Conservation (phyloP, 1,140 invertebrate species). For the Drosophila fuyamai region DNA sequence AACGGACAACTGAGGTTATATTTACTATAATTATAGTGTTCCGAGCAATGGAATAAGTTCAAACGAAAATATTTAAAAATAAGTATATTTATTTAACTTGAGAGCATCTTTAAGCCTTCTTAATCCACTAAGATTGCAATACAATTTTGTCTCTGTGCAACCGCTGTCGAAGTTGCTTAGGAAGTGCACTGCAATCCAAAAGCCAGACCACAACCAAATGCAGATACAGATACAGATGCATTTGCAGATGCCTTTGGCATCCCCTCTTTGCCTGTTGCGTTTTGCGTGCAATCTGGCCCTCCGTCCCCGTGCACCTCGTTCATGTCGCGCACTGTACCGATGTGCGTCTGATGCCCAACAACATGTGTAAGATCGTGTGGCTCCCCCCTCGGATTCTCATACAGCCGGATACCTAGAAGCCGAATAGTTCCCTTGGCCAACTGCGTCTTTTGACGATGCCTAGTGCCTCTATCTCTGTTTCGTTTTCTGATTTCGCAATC, state of each 20-base stretch:
- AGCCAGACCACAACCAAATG: constrained; percentile 32
- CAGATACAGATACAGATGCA: constrained; percentile 3
- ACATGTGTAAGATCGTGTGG: constrained; percentile 45
- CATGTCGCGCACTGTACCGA: constrained; percentile 23
- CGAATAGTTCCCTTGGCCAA: constrained; percentile 59
- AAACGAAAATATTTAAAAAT: too few species aligned
- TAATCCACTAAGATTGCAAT: too few species aligned
- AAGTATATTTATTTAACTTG: too few species aligned
- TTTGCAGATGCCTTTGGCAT: constrained; percentile 41
- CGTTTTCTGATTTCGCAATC: constrained; percentile 55
- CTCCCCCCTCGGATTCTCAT: constrained; percentile 4
- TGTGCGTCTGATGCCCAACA: constrained; percentile 44
- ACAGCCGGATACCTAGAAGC: constrained; percentile 1
- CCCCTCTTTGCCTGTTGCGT: constrained; percentile 42
- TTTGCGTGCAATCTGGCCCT: constrained; percentile 34
- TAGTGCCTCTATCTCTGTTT: constrained; percentile 42
- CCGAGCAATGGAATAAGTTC: too few species aligned
- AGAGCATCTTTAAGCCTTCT: too few species aligned
- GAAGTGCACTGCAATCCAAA: constrained; percentile 41
- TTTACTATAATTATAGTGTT: too few species aligned
- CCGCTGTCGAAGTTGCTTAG: constrained; percentile 34
- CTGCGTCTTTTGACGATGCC: constrained; percentile 51
- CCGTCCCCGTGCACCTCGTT: neutral
- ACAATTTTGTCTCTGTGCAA: neutral
- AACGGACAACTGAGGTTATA: too few species aligned